A percentile compares a stretch with the other conserved stretches of the same genome.
phyloP scores from a whole-genome alignment of 2,797 vertebrate species.

The Siniperca obscura region DNA sequence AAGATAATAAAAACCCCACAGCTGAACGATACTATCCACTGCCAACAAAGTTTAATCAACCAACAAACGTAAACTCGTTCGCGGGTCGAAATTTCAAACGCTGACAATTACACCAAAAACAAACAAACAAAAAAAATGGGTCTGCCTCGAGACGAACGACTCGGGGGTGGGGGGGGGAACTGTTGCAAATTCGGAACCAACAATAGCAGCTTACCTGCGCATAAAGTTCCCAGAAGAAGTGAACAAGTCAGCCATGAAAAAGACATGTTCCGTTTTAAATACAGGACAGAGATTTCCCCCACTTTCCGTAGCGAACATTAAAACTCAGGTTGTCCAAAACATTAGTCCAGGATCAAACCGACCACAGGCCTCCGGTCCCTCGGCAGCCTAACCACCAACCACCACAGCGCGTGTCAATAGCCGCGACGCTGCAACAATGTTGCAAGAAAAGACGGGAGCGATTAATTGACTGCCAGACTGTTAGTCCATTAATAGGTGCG shows the following conservation, averaged over 20 bases:
- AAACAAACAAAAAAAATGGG: neutral
- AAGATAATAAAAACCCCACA: constrained; percentile 47
- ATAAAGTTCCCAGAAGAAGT: constrained; percentile 96
- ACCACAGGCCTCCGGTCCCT: constrained; percentile 79
- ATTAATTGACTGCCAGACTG: constrained; percentile 51
- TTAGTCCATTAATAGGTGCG: constrained; percentile 50
- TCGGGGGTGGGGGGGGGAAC: neutral
- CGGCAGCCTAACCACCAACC: constrained; percentile 59
- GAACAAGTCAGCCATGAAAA: constrained; percentile 95
- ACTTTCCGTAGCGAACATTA: constrained; percentile 83
- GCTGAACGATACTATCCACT: constrained; percentile 22
- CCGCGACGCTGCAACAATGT: constrained; percentile 80
- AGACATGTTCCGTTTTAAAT: constrained; percentile 91
- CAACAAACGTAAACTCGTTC: constrained; percentile 34
- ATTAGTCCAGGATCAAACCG: constrained; percentile 71
- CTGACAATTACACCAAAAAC: neutral
- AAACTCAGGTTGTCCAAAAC: constrained; percentile 73
- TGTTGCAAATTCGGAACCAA: constrained; percentile 41
- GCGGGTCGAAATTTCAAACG: constrained; percentile 34
- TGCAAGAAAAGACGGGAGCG: constrained; percentile 64
- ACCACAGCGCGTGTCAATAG: constrained; percentile 75
- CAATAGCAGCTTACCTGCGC: constrained; percentile 88
- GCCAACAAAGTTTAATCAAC: constrained; percentile 69
- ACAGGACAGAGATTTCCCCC: constrained; percentile 70
- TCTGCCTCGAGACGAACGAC: neutral